These are phyloP conservation scores for Drosophila albomicans DNA, from an alignment of 1,140 invertebrate genomes.

Conservation along the genomic window DNA sequence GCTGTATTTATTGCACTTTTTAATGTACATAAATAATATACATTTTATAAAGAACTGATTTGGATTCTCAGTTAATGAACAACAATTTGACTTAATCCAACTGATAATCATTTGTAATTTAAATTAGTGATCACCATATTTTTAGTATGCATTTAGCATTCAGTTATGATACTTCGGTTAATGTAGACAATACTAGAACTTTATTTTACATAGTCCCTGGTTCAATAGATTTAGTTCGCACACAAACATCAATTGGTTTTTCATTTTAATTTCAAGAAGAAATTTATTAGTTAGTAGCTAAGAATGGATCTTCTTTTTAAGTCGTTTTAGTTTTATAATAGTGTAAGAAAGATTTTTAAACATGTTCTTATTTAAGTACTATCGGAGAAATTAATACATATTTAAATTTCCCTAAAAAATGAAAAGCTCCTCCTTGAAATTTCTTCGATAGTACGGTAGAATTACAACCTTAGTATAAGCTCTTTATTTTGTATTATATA, in stretches of 20 bases:
- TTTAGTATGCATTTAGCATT: neutral
- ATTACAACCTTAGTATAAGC: conserved; percentile 1
- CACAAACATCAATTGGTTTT: neutral
- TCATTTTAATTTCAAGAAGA: neutral
- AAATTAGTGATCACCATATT: neutral
- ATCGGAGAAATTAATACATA: neutral
- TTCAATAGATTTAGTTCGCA: neutral
- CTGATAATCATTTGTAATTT: conserved; percentile 20
- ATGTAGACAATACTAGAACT: neutral
- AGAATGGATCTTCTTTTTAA: neutral
- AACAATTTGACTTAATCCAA: neutral
- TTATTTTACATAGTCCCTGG: neutral
- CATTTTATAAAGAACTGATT: conserved; percentile 20
- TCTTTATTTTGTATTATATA: conserved; percentile 17
- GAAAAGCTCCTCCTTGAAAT: too few species aligned
- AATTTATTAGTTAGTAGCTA: neutral
- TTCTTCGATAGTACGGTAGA: neutral
- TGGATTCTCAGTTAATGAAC: conserved; percentile 19
- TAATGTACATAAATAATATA: conserved; percentile 30
- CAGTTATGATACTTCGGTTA: neutral
- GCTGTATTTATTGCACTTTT: conserved; percentile 43
- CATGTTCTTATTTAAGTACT: neutral
- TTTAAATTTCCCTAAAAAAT: neutral
- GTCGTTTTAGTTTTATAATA: conserved; percentile 8
- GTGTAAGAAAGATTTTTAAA: neutral